Evolutionary conservation across 2,888 invertebrate species (phyloP).

Genomic region (Pinctada fucata): DNA sequence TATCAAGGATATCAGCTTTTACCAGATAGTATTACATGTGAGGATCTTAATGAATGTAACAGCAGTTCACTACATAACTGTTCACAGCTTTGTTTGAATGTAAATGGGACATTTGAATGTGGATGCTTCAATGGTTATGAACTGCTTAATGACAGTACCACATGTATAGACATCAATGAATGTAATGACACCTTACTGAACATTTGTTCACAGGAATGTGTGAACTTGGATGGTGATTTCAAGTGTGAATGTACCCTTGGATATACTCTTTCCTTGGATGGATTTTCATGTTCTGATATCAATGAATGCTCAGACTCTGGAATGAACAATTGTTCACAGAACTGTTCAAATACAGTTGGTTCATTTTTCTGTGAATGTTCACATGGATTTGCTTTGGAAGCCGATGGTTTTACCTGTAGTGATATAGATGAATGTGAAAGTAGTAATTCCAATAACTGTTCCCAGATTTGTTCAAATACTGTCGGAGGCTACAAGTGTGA

Average conservation of each 20-base stretch:
- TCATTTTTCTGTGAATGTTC: constrained; percentile 17
- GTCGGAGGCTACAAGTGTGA: constrained; percentile 9
- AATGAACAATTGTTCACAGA: constrained; percentile 18
- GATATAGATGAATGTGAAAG: constrained; percentile 17
- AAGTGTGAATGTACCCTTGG: constrained; percentile 18
- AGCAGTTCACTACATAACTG: constrained; percentile 5
- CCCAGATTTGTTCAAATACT: constrained; percentile 7
- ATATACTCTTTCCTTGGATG: not conserved
- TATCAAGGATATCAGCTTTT: not conserved
- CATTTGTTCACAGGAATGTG: constrained; percentile 18
- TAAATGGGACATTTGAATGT: constrained; percentile 3
- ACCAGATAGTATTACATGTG: constrained; percentile 9
- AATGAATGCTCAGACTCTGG: constrained; percentile 1
- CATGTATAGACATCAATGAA: constrained; percentile 25
- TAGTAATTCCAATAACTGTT: constrained; percentile 5
- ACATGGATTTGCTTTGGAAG: constrained; percentile 7
- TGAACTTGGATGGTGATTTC: constrained; percentile 4
- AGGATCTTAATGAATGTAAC: constrained; percentile 21
- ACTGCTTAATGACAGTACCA: not conserved
- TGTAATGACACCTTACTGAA: not conserved
- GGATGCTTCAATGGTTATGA: not conserved
- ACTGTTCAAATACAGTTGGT: constrained; percentile 8
- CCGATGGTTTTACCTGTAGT: constrained; percentile 8
- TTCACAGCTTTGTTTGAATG: constrained; percentile 20
- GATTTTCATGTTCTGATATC: not conserved